Conservation (phyloP, 2,888 invertebrate species). For the Lasioglossum malachurum region DNA sequence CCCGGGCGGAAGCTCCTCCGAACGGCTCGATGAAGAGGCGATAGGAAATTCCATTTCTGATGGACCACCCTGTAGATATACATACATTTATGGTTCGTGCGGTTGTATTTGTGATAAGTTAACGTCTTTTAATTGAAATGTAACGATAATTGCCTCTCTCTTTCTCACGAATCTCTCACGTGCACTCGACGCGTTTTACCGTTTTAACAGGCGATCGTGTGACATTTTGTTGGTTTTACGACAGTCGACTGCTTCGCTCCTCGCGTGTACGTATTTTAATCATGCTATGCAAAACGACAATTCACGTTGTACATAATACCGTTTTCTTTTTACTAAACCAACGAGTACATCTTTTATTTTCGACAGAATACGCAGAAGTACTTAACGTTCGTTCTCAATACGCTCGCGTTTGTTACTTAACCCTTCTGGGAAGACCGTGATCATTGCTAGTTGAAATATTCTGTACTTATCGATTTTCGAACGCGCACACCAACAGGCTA, state of each 20-base stretch:
- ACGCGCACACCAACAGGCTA: slow-evolving; percentile 7
- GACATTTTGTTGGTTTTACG: slow-evolving; percentile 40
- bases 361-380: slow-evolving; percentile 43
- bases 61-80: slow-evolving; percentile 3
- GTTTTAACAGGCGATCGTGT: slow-evolving; percentile 12
- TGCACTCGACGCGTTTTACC: neutral
- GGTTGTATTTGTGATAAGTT: slow-evolving; percentile 49
- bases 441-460: neutral
- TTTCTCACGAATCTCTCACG: slow-evolving; percentile 22
- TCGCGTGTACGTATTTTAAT: slow-evolving; percentile 30
- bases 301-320: slow-evolving; percentile 48
- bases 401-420: slow-evolving; percentile 12
- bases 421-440: slow-evolving; percentile 17
- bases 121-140: slow-evolving; percentile 42
- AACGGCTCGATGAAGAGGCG: neutral
- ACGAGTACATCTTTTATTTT: slow-evolving; percentile 34
- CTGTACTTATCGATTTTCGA: slow-evolving; percentile 27
- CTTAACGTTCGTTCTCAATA: slow-evolving; percentile 28
- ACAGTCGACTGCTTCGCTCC: slow-evolving; percentile 20
- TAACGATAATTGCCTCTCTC: slow-evolving; percentile 6
- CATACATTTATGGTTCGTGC: slow-evolving; percentile 20
- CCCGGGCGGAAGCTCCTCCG: neutral
- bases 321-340: slow-evolving; percentile 27
- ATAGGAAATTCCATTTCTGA: slow-evolving; percentile 2
- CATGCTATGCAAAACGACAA: slow-evolving; percentile 18